Evolutionary conservation across 2,888 invertebrate species (phyloP).

Genomic region (Stenchaetothrips biformis): DNA sequence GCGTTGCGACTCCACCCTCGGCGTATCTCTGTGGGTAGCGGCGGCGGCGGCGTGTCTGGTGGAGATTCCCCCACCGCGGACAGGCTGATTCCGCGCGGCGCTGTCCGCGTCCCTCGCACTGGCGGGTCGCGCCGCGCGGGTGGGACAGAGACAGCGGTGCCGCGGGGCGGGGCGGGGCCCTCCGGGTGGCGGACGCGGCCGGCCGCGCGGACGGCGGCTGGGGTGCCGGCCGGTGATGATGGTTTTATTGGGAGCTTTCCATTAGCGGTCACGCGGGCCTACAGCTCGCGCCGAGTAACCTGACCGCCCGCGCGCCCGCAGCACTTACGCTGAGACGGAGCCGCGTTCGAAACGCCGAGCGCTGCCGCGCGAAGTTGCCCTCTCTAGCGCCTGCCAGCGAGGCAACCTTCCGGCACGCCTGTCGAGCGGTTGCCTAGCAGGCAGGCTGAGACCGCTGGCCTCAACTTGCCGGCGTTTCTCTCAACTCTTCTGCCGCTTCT

Average conservation of each 20-base stretch:
- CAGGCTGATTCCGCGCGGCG: neutral
- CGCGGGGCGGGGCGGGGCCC: neutral
- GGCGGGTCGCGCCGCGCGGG: neutral
- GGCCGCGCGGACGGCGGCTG: neutral
- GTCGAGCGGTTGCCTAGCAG: too few relatives aligned
- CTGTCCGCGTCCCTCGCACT: too few relatives aligned
- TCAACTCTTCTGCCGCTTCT: too few relatives aligned
- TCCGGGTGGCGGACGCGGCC: neutral
- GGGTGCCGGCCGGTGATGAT: neutral
- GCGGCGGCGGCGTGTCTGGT: neutral
- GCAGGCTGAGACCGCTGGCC: too few relatives aligned
- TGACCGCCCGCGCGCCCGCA: neutral
- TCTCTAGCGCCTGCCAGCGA: too few relatives aligned
- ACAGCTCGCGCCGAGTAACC: neutral
- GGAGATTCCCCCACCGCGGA: neutral
- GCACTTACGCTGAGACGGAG: neutral
- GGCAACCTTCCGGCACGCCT: too few relatives aligned
- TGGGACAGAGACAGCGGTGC: neutral
- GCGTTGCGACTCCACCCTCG: neutral
- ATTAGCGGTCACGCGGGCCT: neutral
- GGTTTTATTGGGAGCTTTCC: slow-evolving; percentile 23
- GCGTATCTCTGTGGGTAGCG: neutral
- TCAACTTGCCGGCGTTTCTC: too few relatives aligned
- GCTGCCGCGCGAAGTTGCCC: too few relatives aligned
- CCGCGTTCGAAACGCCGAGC: neutral